These are phyloP conservation scores for Cyprinodon tularosa DNA, from an alignment of 2,113 vertebrate genomes.

Conservation along the genomic window DNA sequence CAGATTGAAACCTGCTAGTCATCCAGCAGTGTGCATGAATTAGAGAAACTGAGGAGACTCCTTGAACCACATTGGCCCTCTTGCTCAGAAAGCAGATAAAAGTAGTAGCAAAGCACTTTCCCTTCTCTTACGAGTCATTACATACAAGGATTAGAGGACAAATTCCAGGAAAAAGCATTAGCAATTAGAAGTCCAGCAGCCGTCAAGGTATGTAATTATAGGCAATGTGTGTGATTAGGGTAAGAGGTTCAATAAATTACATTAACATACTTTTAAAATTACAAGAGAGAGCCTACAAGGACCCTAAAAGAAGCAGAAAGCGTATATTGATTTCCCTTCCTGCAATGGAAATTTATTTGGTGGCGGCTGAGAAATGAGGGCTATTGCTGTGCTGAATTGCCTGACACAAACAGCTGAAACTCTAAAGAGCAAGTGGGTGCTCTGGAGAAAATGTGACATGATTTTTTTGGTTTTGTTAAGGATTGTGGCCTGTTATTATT, in stretches of 20 bases:
- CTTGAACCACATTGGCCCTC: conserved; percentile 18
- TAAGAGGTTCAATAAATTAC: conserved; percentile 85
- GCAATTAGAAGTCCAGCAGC: conserved; percentile 79
- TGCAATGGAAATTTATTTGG: conserved; percentile 80
- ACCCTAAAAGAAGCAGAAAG: conserved; percentile 76
- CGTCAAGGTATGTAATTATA: conserved; percentile 82
- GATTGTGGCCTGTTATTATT: conserved; percentile 6
- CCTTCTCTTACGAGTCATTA: conserved; percentile 72
- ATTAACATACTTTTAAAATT: conserved; percentile 84
- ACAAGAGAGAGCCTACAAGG: conserved; percentile 70
- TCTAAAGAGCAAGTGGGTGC: conserved; percentile 44
- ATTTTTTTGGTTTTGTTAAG: conserved; percentile 23
- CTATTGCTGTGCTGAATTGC: conserved; percentile 54
- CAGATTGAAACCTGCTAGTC: conserved; percentile 3
- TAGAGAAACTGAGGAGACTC: conserved; percentile 6
- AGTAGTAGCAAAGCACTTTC: conserved; percentile 71
- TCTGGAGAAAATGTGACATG: conserved; percentile 43
- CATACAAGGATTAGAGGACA: conserved; percentile 74
- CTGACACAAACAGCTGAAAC: conserved; percentile 64
- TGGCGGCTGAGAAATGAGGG: conserved; percentile 72
- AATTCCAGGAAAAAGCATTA: conserved; percentile 83
- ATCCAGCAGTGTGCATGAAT: conserved; percentile 20
- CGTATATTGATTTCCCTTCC: conserved; percentile 80
- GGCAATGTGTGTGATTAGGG: conserved; percentile 83
- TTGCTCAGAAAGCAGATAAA: conserved; percentile 33